Percentiles rank a stretch among this genome's conserved stretches.
Conservation (phyloP, 1,140 invertebrate genomes). For the Rhyacophila brunnea region DNA sequence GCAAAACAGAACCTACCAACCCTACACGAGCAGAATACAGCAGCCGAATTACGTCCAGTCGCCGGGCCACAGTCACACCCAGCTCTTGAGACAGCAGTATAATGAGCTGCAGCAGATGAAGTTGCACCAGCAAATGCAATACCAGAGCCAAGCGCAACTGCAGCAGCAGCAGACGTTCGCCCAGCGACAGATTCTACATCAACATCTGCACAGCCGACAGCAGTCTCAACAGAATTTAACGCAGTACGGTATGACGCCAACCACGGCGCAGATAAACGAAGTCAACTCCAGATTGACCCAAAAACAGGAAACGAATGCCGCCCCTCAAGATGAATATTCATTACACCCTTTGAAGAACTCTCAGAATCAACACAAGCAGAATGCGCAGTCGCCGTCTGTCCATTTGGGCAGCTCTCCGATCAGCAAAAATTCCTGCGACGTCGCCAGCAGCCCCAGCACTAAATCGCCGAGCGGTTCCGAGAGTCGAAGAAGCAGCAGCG, state of each 20-base stretch:
- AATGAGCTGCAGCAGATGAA: slow-evolving; percentile 62
- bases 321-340: slow-evolving; percentile 32
- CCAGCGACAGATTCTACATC: slow-evolving; percentile 54
- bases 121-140: slow-evolving; percentile 59
- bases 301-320: slow-evolving; percentile 18
- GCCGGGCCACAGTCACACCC: slow-evolving; percentile 50
- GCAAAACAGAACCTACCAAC: slow-evolving; percentile 49
- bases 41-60: slow-evolving; percentile 16
- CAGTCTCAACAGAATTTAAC: slow-evolving; percentile 41
- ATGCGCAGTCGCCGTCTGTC: slow-evolving; percentile 9
- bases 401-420: slow-evolving; percentile 1
- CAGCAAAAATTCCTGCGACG: slow-evolving; percentile 17
- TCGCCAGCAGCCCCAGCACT: slow-evolving; percentile 47
- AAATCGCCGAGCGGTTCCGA: slow-evolving; percentile 57
- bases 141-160: slow-evolving; percentile 60
- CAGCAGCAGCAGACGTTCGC: slow-evolving; percentile 62
- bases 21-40: slow-evolving; percentile 49
- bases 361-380: slow-evolving; percentile 24
- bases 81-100: slow-evolving; percentile 56
- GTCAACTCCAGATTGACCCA: slow-evolving; percentile 11
- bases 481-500: slow-evolving; percentile 61
- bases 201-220: slow-evolving; percentile 53
- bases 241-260: slow-evolving; percentile 21
- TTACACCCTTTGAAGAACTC: slow-evolving; percentile 13
- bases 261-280: slow-evolving; percentile 23